Base-by-base conservation (phyloP, 1,140 invertebrate species). In the Antheraea pernyi region DNA sequence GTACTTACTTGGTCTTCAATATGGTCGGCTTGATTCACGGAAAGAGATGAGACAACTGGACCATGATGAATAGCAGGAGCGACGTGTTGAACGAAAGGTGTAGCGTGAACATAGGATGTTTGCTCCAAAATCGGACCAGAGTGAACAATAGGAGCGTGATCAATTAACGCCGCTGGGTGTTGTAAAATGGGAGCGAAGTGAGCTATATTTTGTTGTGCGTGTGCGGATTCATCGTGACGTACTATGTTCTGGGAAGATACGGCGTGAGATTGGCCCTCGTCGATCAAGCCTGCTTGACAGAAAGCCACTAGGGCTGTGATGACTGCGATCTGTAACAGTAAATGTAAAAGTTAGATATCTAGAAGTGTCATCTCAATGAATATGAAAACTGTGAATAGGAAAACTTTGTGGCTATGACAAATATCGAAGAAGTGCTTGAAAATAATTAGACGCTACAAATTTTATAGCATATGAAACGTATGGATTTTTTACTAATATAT, bases 231-330 rank as follows among this genome's bases (percentile, higher is more conserved):
- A 65, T 89, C 84, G 71, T 92, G 89, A 37, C 86, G 86, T 19
- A 90, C 71, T 68, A 91, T 89, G 78, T 84, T 91, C 64, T 92
- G 91, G 2, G 87, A 89, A 37, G 91, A 92, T 0, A 92, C 78
- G 1, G 86, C 88, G 16, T 88, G 88, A 16, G 77, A 71, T 36
- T 86, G 81, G 7, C 76, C 74, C 8, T 91, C 79, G 7, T 81
- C 77, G 13, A 85, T 78, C 4, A 79, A 59, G 5, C 78, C 88
- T 7, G 82, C 86, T 59, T 86, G 80, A 75, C 86, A 85, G 48
- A 78, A 68, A 8, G 86, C 89, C 69, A 85, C 73, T 10, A 89
- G 19, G 8, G 81, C 60, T 75, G 83, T 82, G 62, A 89, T 59
- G 58, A 84, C 69, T 71, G 77, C 74, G 39, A 90, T 75, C 88